Conservation (phyloP, 1,140 invertebrate species). For the Melanaphis sacchari region DNA sequence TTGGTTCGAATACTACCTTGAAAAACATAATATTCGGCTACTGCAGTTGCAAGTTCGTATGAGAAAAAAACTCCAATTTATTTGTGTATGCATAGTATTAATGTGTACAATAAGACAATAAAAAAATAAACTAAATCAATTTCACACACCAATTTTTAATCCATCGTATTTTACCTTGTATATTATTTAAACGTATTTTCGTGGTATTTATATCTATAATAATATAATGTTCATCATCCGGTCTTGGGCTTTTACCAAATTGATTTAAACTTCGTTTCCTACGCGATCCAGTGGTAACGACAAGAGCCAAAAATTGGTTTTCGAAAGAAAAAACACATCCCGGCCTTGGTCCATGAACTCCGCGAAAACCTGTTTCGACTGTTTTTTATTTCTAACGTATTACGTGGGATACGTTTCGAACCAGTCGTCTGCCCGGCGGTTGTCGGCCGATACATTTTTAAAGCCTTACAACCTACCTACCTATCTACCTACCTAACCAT, state of each 20-base stretch:
- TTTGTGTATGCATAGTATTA: neutral
- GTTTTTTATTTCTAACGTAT: conserved; percentile 27
- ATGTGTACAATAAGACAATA: neutral
- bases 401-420: neutral
- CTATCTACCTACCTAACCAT: neutral
- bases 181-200: neutral
- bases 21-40: neutral
- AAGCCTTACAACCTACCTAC: neutral
- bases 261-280: neutral
- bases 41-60: neutral
- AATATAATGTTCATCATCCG: neutral
- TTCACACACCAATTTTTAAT: neutral
- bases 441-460: conserved; percentile 3
- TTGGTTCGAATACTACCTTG: conserved; percentile 2
- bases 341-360: conserved; percentile 4
- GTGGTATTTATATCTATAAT: neutral
- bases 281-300: neutral
- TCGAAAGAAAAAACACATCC: conserved; percentile 9
- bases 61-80: neutral
- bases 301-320: neutral
- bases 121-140: conserved; percentile 22
- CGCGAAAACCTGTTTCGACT: conserved; percentile 42
- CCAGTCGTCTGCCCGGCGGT: conserved; percentile 25
- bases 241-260: neutral
- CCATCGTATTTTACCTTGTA: neutral